Conservation (phyloP, 2,888 invertebrate species). For the Taphrorychus bicolor region DNA sequence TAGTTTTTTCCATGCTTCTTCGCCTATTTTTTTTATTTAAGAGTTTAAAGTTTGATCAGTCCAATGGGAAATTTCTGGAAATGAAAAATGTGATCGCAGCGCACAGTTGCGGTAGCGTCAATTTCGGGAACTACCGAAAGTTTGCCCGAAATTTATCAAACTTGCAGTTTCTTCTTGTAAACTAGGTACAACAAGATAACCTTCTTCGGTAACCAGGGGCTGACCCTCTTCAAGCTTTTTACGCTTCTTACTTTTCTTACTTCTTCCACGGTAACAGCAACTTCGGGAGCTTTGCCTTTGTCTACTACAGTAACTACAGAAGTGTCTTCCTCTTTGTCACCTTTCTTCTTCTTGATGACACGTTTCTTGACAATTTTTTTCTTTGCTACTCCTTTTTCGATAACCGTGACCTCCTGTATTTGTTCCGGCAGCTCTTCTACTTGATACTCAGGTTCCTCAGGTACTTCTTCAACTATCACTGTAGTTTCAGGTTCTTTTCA, state of each 20-base stretch:
- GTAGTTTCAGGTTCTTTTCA: slow-evolving; percentile 43
- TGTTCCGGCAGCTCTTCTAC: slow-evolving; percentile 42
- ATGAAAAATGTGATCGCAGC: too few species aligned
- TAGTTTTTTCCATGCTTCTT: too few species aligned
- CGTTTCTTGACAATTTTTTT: slow-evolving; percentile 55
- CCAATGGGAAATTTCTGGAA: too few species aligned
- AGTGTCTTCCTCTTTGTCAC: slow-evolving; percentile 56
- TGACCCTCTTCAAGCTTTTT: slow-evolving; percentile 22
- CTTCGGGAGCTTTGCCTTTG: slow-evolving; percentile 59
- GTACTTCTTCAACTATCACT: slow-evolving; percentile 43
- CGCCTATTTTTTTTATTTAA: too few species aligned
- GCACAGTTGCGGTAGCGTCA: too few species aligned
- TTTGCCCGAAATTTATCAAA: slow-evolving; percentile 49
- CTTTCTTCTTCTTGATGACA: slow-evolving; percentile 57
- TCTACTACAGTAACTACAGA: slow-evolving; percentile 58
- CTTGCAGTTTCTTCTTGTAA: slow-evolving; percentile 45
- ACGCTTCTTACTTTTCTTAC: slow-evolving; percentile 38
- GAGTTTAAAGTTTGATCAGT: too few species aligned
- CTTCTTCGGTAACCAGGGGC: slow-evolving; percentile 39
- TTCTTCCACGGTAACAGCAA: slow-evolving; percentile 54
- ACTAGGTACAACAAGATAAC: slow-evolving; percentile 48
- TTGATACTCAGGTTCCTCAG: slow-evolving; percentile 43
- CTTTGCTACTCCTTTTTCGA: slow-evolving; percentile 43
- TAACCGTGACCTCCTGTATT: slow-evolving; percentile 47
- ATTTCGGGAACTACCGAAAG: too few species aligned